Base-by-base conservation (phyloP, 2,797 vertebrate species). In the Semotilus atromaculatus region DNA sequence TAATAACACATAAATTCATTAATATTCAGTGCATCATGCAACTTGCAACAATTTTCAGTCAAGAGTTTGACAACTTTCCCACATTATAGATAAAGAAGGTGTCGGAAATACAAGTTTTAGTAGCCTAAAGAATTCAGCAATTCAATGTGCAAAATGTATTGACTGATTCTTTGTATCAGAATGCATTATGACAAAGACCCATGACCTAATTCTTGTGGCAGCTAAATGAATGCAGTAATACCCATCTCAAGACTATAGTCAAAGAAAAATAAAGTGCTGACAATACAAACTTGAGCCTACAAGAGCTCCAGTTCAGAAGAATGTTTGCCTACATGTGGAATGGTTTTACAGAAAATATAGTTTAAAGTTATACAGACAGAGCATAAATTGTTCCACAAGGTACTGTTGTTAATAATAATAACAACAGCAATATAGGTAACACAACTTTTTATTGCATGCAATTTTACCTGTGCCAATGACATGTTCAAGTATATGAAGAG, bases 401-500 rank as follows among this genome's bases (percentile, higher is more conserved):
- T n/a, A 31, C 10, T 4, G 18, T 79, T 29, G 31, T 31, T 36
- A 23, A 11, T 40, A 43, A 40, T 43, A 70, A 71, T 26, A 62
- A 19, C 4, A 62, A 19, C 4, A 21, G 34, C 8, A 34, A 23
- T 34, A 23, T 4, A 4, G 2, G 10, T 7, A 74, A 23, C 23
- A 18, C 26, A n/a, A 75, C 51, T n/a, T 36, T 55, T 36, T 38
- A 6, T 38, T 75, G 31, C 13, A 45, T 64, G 53, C 38, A 34
- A 0, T 34, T 62, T 68, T 90, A 95, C 93, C 90, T 94, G 92
- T 73, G 92, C 93, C 89, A 94, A 87, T 75, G 92, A 91, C 87
- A 89, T 86, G 77, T 91, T 91, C 84, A 95, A 92, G 83, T 92
- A 93, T 45, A 94, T 87, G 89, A 94, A 94, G 85, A 94, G 90